Base-by-base conservation (phyloP, 53 echinoderm and acorn worm species). In the Hippasteria phrygiana region DNA sequence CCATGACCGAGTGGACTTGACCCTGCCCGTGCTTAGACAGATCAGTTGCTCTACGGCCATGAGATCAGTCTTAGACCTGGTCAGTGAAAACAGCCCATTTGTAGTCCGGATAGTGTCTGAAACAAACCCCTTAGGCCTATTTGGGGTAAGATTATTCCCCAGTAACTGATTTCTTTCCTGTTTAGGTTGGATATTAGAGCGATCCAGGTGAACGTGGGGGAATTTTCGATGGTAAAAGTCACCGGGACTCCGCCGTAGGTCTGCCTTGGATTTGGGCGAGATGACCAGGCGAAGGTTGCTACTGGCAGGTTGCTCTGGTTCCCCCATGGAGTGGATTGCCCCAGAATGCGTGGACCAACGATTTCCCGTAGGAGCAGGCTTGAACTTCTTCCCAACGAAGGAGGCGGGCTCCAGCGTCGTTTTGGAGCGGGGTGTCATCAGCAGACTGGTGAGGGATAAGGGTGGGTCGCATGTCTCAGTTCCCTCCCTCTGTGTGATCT, bases 121-220 rank as follows among this genome's bases (percentile, higher is more conserved):
- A 10, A 39, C 54, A 27, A n/a, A n/a, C n/a, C 73, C 73, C 17
- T 67, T 17, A 29, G 36, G 78, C 11, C 10, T 55, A 2, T 37
- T 70, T 5, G 14, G 31, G 20, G 10, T 1, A 40, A 12, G 17
- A 50, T 92, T 62, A 54, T 22, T 48, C 0, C 70, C 65, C 53
- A 29, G 10, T 74, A 63, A 2, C 3, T 6, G 40, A 34, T 31
- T 22, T 75, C 71, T 31, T 4, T 43, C 16, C 50, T 33, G 55
- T 39, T 4, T 14, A 27, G 74, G 59, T 17, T 55, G 88, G 53
- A 39, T 43, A 2, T 59, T 17, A 0, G 17, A 35, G 10, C 39
- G 80, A 55, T 90, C 91, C 16, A 93, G 70, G 17, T 80, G 91
- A 76, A 93, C 93, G 26, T 91, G 73, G 1, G 93, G 93, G 27